These are phyloP conservation scores for Lagorchestes hirsutus DNA, from an alignment of 2,797 vertebrate genomes.

Conservation along the genomic window DNA sequence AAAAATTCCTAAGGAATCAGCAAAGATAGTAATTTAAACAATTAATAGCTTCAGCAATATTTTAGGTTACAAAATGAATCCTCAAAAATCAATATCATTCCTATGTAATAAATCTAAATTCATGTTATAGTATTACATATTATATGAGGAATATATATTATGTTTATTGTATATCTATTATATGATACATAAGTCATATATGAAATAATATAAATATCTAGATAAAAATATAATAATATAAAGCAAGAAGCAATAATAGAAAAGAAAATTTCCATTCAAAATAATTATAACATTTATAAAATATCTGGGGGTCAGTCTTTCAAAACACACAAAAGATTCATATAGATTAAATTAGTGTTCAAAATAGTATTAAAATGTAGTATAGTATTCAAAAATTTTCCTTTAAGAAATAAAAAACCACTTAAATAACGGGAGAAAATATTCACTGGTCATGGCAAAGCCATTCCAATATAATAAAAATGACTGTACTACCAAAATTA, in stretches of 20 bases:
- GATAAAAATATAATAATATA: not conserved
- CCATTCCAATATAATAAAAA: not conserved
- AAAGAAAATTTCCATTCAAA: not conserved
- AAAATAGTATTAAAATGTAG: not conserved
- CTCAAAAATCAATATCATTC: not conserved
- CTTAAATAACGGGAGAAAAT: not conserved
- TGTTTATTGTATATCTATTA: not conserved
- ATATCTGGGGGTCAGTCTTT: not conserved
- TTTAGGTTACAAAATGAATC: not conserved
- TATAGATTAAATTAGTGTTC: not conserved
- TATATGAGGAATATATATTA: not conserved
- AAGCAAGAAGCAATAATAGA: not conserved
- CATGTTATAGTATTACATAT: not conserved
- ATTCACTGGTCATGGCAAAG: not conserved
- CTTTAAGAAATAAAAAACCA: not conserved
- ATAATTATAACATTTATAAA: not conserved
- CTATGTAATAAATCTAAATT: not conserved
- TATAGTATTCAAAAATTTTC: not conserved
- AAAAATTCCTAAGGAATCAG: not conserved
- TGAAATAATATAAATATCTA: not conserved
- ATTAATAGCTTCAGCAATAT: not conserved
- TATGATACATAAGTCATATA: not conserved
- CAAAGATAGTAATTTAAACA: not conserved
- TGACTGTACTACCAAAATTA: not conserved
- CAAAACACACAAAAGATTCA: not conserved